These are phyloP conservation scores for Eumerus sabulonum DNA, from an alignment of 2,888 invertebrate species.

Conservation along the genomic window DNA sequence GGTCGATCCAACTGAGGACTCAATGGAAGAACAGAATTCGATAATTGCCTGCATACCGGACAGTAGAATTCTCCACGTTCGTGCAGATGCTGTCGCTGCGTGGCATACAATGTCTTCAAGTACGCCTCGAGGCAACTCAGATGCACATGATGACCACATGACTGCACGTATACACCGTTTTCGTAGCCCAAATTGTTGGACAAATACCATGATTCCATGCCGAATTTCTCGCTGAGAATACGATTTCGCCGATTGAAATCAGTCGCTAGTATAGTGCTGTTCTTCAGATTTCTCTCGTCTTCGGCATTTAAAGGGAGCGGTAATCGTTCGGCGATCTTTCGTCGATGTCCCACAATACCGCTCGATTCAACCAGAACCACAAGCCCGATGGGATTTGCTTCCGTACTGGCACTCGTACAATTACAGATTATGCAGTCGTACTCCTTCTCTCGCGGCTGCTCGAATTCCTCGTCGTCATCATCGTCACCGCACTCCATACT, in stretches of 20 bases:
- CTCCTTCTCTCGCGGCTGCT: conserved; percentile 83
- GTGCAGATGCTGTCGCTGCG: conserved; percentile 87
- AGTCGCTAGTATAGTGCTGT: conserved; percentile 84
- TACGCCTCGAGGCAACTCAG: conserved; percentile 96
- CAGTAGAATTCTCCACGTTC: conserved; percentile 95
- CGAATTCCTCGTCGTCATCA: conserved; percentile 81
- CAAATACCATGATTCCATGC: conserved; percentile 88
- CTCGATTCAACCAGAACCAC: conserved; percentile 92
- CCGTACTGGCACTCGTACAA: conserved; percentile 91
- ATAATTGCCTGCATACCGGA: conserved; percentile 95
- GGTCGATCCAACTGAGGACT: conserved; percentile 86
- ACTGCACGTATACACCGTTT: conserved; percentile 95
- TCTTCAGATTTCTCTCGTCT: conserved; percentile 81
- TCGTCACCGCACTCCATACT: conserved; percentile 80
- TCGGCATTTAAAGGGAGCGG: conserved; percentile 83
- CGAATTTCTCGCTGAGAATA: conserved; percentile 88
- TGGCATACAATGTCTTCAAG: conserved; percentile 89
- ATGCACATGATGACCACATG: conserved; percentile 98
- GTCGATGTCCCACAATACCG: conserved; percentile 90
- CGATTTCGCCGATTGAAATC: conserved; percentile 89
- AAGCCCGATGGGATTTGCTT: conserved; percentile 91
- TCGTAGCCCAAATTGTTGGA: conserved; percentile 92
- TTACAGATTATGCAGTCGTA: conserved; percentile 98
- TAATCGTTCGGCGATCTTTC: conserved; percentile 77
- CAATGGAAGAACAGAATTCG: conserved; percentile 93